These are phyloP conservation scores for Hydrotaea cyrtoneurina DNA, from an alignment of 2,888 invertebrate species.

Conservation along the genomic window DNA sequence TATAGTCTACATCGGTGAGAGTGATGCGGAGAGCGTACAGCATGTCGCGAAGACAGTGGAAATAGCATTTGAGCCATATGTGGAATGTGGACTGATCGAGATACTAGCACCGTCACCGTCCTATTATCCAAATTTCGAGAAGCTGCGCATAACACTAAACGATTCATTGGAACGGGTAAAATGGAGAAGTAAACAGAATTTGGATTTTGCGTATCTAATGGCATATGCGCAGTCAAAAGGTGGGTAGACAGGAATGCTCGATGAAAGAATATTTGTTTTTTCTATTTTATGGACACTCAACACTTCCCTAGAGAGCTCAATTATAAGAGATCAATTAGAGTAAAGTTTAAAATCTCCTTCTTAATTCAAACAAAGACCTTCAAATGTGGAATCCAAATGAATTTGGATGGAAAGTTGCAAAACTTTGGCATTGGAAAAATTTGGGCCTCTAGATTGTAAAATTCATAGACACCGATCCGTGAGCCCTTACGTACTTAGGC, in stretches of 20 bases:
- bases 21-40: slow-evolving; percentile 88
- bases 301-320: too few relatives aligned
- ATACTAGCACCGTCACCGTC: slow-evolving; percentile 91
- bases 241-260: slow-evolving; percentile 28
- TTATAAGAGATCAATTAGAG: too few relatives aligned
- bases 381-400: too few relatives aligned
- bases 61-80: slow-evolving; percentile 87
- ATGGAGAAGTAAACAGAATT: slow-evolving; percentile 97
- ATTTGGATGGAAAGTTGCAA: too few relatives aligned
- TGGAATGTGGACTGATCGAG: slow-evolving; percentile 92
- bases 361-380: too few relatives aligned
- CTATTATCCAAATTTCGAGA: slow-evolving; percentile 93
- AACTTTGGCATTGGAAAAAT: too few relatives aligned
- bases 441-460: too few relatives aligned
- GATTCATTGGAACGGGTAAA: slow-evolving; percentile 91
- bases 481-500: too few relatives aligned
- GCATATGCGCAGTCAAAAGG: slow-evolving; percentile 94
- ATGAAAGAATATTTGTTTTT: too few relatives aligned
- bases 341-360: too few relatives aligned
- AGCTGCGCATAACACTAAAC: slow-evolving; percentile 89
- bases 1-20: slow-evolving; percentile 93
- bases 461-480: too few relatives aligned
- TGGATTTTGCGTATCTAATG: slow-evolving; percentile 97
- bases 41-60: slow-evolving; percentile 89
- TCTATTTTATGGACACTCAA: too few relatives aligned